These are phyloP conservation scores for Drosophila kuntzei DNA, from an alignment of 2,888 invertebrate genomes.

Conservation along the genomic window DNA sequence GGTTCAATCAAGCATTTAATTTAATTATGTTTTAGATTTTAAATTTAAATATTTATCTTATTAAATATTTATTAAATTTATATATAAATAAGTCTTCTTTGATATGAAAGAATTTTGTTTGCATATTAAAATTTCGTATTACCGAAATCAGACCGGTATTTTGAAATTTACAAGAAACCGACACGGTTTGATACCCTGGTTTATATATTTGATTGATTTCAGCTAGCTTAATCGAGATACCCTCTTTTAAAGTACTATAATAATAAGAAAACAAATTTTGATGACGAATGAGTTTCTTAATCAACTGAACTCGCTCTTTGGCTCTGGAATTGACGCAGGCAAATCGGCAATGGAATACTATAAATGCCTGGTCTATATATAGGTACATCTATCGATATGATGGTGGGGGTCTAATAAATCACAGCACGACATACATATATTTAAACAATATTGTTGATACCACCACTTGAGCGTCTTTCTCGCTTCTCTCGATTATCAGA, in stretches of 20 bases:
- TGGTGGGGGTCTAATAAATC: constrained; percentile 42
- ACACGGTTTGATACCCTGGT: too few relatives aligned
- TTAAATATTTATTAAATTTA: too few relatives aligned
- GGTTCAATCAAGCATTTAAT: too few relatives aligned
- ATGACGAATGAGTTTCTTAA: constrained; percentile 53
- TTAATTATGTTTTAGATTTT: too few relatives aligned
- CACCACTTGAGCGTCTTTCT: not conserved
- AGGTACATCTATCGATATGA: constrained; percentile 16
- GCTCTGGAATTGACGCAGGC: constrained; percentile 54
- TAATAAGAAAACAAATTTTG: constrained; percentile 7
- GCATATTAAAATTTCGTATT: too few relatives aligned
- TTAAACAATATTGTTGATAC: constrained; percentile 30
- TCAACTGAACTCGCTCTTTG: constrained; percentile 47
- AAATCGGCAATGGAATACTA: constrained; percentile 13
- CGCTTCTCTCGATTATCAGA: constrained; percentile 8
- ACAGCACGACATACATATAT: constrained; percentile 36
- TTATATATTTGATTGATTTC: too few relatives aligned
- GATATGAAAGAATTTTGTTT: too few relatives aligned
- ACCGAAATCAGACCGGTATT: too few relatives aligned
- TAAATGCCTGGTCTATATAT: constrained; percentile 16
- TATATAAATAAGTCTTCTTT: too few relatives aligned
- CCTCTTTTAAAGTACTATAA: not conserved
- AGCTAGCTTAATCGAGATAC: not conserved
- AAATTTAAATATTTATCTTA: too few relatives aligned
- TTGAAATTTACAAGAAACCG: too few relatives aligned